A percentile compares a stretch with the other conserved stretches of the same genome.
Conservation (phyloP, 2,888 invertebrate species). For the Cantharis nigra region DNA sequence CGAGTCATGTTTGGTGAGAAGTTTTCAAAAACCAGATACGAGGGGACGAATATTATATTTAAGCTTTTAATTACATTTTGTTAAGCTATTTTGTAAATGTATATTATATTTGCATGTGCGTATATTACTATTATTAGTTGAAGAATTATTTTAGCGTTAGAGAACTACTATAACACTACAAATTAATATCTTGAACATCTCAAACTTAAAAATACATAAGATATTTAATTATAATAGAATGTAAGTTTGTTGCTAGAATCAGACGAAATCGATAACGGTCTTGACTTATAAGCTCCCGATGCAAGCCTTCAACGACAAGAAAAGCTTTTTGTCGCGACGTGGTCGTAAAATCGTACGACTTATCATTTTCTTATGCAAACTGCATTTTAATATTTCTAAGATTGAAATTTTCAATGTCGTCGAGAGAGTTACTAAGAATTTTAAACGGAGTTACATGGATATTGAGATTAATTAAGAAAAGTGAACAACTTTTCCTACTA, state of each 20-base stretch:
- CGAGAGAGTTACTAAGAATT: not conserved
- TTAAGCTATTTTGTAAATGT: too few relatives aligned
- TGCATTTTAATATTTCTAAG: not conserved
- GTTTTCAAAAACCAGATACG: too few relatives aligned
- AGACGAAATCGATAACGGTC: not conserved
- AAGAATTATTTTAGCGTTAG: too few relatives aligned
- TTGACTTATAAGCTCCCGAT: not conserved
- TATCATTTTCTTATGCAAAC: not conserved
- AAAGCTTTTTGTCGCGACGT: constrained; percentile 2
- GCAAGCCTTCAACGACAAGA: not conserved
- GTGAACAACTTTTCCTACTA: not conserved
- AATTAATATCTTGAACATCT: not conserved
- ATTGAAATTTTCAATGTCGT: not conserved
- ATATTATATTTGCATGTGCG: too few relatives aligned
- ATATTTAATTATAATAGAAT: not conserved
- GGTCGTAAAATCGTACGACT: not conserved
- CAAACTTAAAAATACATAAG: not conserved
- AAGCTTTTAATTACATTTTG: too few relatives aligned
- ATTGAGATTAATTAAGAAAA: not conserved
- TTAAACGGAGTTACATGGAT: not conserved
- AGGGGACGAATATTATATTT: too few relatives aligned
- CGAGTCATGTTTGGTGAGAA: not conserved
- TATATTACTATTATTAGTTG: too few relatives aligned
- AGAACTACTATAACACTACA: too few relatives aligned
- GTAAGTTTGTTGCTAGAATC: not conserved